Conservation (phyloP, 2,113 vertebrate species). For the Pterocles gutturalis region DNA sequence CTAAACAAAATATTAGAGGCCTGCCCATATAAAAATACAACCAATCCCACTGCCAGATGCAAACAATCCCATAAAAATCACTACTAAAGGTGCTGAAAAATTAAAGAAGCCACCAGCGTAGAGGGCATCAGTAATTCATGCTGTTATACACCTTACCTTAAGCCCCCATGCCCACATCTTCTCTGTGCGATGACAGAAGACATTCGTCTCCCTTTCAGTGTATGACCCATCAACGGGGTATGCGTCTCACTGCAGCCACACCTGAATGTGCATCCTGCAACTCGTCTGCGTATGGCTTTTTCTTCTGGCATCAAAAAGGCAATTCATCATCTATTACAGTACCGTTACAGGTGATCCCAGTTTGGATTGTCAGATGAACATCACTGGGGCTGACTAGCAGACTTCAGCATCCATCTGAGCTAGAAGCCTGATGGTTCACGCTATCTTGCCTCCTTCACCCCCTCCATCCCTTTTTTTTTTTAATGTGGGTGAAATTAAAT, state of each 20-base stretch:
- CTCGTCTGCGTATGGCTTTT: not conserved
- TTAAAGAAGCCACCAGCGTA: not conserved
- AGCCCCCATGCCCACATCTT: rapidly evolving
- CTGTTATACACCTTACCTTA: rapidly evolving
- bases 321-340: not conserved
- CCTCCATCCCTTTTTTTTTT: not conserved
- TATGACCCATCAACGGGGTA: not conserved
- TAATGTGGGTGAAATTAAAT: not conserved
- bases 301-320: not conserved
- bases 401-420: not conserved
- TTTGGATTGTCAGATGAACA: not conserved
- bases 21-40: not conserved
- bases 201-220: not conserved
- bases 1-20: not conserved
- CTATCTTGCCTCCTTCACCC: not conserved
- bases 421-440: not conserved
- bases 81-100: not conserved
- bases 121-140: not conserved
- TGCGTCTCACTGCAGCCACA: rapidly evolving
- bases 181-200: not conserved
- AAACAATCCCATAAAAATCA: not conserved
- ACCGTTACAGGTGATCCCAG: not conserved
- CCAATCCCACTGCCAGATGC: not conserved
- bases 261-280: not conserved
- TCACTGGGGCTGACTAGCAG: not conserved